These are phyloP conservation scores for Machaerirhynchus nigripectus DNA, from an alignment of 2,113 vertebrate genomes.

Conservation along the genomic window DNA sequence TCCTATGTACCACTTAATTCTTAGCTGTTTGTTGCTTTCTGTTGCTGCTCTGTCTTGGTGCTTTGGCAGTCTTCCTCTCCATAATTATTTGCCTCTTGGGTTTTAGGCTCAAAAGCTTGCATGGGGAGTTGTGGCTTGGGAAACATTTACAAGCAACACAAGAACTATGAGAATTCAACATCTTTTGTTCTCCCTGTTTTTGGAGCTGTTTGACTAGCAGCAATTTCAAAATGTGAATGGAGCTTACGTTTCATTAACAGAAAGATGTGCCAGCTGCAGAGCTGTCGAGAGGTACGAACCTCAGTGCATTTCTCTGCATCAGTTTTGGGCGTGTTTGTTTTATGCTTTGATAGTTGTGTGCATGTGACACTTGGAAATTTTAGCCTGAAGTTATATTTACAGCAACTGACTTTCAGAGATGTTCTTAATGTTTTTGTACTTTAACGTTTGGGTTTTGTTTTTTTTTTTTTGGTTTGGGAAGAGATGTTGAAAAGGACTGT, in stretches of 20 bases:
- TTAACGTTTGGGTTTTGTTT: not conserved
- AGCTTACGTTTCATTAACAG: conserved; percentile 13
- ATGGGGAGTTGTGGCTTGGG: not conserved
- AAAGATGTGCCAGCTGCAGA: not conserved
- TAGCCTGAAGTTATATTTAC: not conserved
- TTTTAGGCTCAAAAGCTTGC: conserved; percentile 15
- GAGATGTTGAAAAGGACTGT: not conserved
- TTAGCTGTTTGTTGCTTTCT: not conserved
- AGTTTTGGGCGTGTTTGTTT: not conserved
- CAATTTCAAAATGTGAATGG: conserved; percentile 36
- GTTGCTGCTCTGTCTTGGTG: not conserved
- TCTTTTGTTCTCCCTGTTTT: not conserved
- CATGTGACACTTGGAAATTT: not conserved
- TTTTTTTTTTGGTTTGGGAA: not conserved
- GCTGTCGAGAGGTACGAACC: fast-evolving
- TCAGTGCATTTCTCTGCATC: not conserved
- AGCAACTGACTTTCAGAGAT: not conserved
- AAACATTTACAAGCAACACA: not conserved
- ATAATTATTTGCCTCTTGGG: not conserved
- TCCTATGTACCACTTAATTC: not conserved
- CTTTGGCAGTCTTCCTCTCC: not conserved
- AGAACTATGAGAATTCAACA: not conserved
- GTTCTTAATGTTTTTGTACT: not conserved
- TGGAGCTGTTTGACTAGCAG: not conserved
- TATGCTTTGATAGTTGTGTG: not conserved